Base-by-base conservation (phyloP, 2,113 vertebrate genomes). In the Callocephalon fimbriatum region DNA sequence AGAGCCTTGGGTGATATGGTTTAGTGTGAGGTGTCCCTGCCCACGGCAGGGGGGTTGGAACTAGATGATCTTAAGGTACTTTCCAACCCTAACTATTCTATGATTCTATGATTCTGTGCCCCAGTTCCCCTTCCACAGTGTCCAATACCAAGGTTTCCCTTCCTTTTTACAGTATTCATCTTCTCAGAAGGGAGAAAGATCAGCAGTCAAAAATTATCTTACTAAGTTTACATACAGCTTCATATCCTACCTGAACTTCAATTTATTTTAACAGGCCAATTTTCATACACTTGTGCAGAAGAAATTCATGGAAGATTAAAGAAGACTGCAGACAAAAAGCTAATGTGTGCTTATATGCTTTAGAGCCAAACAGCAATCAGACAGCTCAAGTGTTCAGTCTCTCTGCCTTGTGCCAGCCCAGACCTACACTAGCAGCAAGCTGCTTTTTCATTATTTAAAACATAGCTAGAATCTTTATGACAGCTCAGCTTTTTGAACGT, bases 331-430 rank as follows among this genome's bases (percentile, higher is more conserved):
- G n/a, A 35, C 56, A 35, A 58, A 58, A 58, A 58, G 56, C 56
- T 58, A 23, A 35, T n/a, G 26, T 1, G 7, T 17, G 20, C 44
- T 15, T 15, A 0, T 1, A 7, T 3, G 10, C 15, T 73, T 88
- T 22, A 66, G 27, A 70, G 37, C 40, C 48, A 77, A 79, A 22
- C 7, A 82, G 19, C 40, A 51, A 45, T 21, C 40, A 82, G 11
- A 54, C 3, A 54, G 37, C 50, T 70, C 44, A 76, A 51, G 66
- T 2, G 1, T 29, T 71, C 17, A 23, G 22, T 86, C 12, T 27
- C 22, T 53, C 53, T 61, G 31, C 15, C n/a, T 66, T 22, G 23
- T 40, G 11, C 29, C 29, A 82, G 59, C 25, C 13, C 9, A 45
- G 12, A 81, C 9, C 40, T 56, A 47, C 19, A 18, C 27, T 22